Evolutionary conservation across 1,140 invertebrate species (phyloP).

Genomic region (Adelges cooleyi): DNA sequence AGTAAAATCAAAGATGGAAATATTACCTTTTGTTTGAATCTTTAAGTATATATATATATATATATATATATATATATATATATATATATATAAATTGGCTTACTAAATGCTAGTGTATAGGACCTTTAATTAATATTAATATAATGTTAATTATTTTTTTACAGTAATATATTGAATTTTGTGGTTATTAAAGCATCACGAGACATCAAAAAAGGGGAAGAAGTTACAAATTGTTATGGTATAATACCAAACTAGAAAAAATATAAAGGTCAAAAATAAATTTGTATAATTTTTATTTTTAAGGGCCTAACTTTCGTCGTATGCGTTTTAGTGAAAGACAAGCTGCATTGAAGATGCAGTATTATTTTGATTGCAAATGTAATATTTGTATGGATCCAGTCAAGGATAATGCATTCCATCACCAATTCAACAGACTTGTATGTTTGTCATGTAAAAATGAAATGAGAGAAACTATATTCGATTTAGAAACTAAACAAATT

Average conservation of each 20-base stretch:
- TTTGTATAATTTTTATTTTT: slow-evolving; percentile 32
- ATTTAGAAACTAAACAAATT: slow-evolving; percentile 33
- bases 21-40: too few species aligned
- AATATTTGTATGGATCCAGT: slow-evolving; percentile 43
- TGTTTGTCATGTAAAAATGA: slow-evolving; percentile 37
- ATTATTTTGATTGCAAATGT: slow-evolving; percentile 59
- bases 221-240: slow-evolving; percentile 68
- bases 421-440: slow-evolving; percentile 37
- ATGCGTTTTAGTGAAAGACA: slow-evolving; percentile 47
- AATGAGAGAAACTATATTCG: slow-evolving; percentile 36
- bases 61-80: not conserved
- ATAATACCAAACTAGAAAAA: not conserved
- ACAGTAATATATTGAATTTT: slow-evolving; percentile 40
- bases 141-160: slow-evolving; percentile 29
- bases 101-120: not conserved
- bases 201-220: slow-evolving; percentile 44
- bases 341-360: slow-evolving; percentile 50
- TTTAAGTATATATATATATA: too few species aligned
- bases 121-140: not conserved
- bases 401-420: slow-evolving; percentile 33
- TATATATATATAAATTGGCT: not conserved
- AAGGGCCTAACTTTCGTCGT: slow-evolving; percentile 51
- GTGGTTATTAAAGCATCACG: slow-evolving; percentile 47
- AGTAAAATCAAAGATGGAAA: too few species aligned
- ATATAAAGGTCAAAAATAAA: slow-evolving; percentile 16